phyloP scores from a whole-genome alignment of 2,888 invertebrate genomes.

The Congeria kusceri region DNA sequence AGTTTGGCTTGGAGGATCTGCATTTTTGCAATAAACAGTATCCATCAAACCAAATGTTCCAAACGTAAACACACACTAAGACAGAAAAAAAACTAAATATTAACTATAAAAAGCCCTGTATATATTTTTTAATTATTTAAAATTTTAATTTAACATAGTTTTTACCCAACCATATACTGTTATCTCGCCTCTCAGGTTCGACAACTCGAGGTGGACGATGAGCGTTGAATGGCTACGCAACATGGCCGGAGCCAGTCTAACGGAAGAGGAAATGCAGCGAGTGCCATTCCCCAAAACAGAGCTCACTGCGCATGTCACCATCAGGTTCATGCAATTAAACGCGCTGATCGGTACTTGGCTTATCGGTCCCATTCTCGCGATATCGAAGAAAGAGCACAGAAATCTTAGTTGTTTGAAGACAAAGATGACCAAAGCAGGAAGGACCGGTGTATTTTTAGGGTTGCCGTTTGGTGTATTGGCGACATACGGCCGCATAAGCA shows the following conservation, averaged over 20 bases:
- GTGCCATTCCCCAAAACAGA: slow-evolving; percentile 47
- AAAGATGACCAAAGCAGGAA: slow-evolving; percentile 50
- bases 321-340: slow-evolving; percentile 52
- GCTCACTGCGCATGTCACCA: slow-evolving; percentile 54
- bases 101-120: too few species aligned
- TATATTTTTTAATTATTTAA: too few species aligned
- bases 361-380: slow-evolving; percentile 57
- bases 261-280: slow-evolving; percentile 52
- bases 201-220: slow-evolving; percentile 32
- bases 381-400: slow-evolving; percentile 49
- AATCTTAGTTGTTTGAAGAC: slow-evolving; percentile 48
- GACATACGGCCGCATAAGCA: slow-evolving; percentile 45
- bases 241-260: slow-evolving; percentile 35
- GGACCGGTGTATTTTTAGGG: slow-evolving; percentile 54
- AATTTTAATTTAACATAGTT: too few species aligned
- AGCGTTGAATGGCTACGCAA: slow-evolving; percentile 54
- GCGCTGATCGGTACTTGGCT: slow-evolving; percentile 55
- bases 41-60: too few species aligned
- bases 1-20: too few species aligned
- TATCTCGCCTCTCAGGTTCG: too few species aligned
- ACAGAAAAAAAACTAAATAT: too few species aligned
- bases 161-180: too few species aligned
- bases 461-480: slow-evolving; percentile 45
- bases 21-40: too few species aligned
- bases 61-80: too few species aligned